phyloP scores from a whole-genome alignment of 2,113 vertebrate genomes.

The Crypturellus undulatus region DNA sequence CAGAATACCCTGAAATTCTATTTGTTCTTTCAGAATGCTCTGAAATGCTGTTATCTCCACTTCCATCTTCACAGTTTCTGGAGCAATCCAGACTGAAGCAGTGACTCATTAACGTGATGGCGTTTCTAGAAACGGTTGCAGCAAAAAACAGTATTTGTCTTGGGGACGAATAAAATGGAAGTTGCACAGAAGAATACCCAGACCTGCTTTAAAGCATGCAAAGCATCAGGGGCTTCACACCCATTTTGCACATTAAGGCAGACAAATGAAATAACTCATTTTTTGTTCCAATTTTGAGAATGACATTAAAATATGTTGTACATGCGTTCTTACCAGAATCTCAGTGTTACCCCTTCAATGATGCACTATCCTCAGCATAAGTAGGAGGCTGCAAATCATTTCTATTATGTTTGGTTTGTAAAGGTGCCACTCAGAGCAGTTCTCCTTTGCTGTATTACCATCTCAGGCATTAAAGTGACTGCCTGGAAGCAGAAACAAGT shows the following conservation, averaged over 20 bases:
- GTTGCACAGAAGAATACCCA: not conserved
- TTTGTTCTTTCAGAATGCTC: not conserved
- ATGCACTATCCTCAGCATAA: not conserved
- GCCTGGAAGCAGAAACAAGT: not conserved
- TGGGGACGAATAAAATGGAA: not conserved
- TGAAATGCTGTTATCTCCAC: not conserved
- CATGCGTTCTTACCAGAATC: fast-evolving
- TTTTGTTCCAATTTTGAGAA: not conserved
- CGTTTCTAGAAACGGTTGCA: not conserved
- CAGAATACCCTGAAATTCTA: not conserved
- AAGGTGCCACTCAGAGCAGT: not conserved
- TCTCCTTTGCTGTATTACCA: fast-evolving
- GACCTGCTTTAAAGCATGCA: not conserved
- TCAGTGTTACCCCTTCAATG: not conserved
- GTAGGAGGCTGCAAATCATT: not conserved
- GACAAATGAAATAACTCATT: not conserved
- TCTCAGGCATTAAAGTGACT: not conserved
- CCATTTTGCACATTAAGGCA: not conserved
- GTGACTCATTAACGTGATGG: not conserved
- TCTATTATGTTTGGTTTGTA: not conserved
- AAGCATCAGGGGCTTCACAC: not conserved
- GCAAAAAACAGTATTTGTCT: not conserved
- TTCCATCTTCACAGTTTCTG: not conserved
- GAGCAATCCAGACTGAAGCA: not conserved
- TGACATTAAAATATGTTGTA: not conserved